Evolutionary conservation across 2,797 vertebrate genomes (phyloP), one percentile per base, ranked within the genome.

Genomic region (Darevskia mixta): DNA sequence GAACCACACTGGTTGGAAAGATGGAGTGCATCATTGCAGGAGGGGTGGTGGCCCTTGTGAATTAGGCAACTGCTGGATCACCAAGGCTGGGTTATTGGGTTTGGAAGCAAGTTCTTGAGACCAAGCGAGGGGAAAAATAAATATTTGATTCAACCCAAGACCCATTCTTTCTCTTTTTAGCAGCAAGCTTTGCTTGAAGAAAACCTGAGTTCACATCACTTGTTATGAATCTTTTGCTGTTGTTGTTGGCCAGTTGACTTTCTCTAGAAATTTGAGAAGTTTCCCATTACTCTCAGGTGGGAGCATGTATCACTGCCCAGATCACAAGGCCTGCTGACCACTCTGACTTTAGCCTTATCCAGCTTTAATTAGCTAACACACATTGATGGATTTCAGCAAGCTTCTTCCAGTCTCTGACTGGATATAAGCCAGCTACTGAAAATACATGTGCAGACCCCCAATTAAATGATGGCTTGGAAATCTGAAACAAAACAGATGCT

Each of bases 401-500:
- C 29, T 82, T 18, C 66, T 69, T 82, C 79, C 66, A 27, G 64
- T 88, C 27, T 45, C 55, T n/a, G 10, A n/a, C 27, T 64, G 38
- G 45, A 78, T 71, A 66, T 23, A 61, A 73, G 79, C 38, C 38
- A 82, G 29, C n/a, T 76, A 43, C n/a, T 82, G 72, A 87, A 49
- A 77, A 76, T 67, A 77, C 64, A 29, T 85, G 58, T 61, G 55
- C 32, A 82, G 61, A 76, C 72, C 43, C 83, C 76, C 61, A 89
- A 35, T 61, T 73, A 49, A 55, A 58, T 18, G 27, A 66, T 7
- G 10, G 43, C 4, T 5, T 2, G 3, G 18, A 69, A 82, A 17
- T 75, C 35, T 55, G 86, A 83, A 83, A 20, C 91, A 83, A 90
- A 82, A 17, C 66, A 79, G 8, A 86, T 3, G 84, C 91, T 87